Conservation (phyloP, 1,140 invertebrate genomes). For the Anoplolepis gracilipes region DNA sequence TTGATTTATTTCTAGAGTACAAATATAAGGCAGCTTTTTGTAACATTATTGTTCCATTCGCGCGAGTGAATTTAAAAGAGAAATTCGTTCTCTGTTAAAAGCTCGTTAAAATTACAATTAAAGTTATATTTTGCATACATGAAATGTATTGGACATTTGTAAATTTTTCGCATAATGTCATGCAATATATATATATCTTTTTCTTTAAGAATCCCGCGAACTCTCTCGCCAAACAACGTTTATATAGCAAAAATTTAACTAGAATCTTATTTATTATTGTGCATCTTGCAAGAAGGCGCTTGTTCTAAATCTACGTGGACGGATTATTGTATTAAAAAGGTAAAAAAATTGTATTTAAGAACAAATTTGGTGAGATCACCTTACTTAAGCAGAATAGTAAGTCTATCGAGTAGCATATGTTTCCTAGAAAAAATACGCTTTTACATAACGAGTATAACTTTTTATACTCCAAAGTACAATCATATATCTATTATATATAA, state of each 20-base stretch:
- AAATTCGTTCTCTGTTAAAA: neutral
- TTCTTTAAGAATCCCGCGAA: conserved; percentile 5
- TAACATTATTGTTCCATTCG: conserved; percentile 17
- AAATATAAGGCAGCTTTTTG: conserved; percentile 42
- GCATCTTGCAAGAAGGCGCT: conserved; percentile 27
- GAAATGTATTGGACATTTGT: neutral
- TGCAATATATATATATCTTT: neutral
- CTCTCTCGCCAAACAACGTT: neutral
- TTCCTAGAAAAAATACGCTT: neutral
- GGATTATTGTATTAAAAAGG: conserved; percentile 66
- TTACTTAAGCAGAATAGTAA: conserved; percentile 27
- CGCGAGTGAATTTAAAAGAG: conserved; percentile 16
- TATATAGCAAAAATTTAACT: conserved; percentile 9
- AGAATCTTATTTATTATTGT: conserved; percentile 14
- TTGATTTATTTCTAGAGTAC: conserved; percentile 2
- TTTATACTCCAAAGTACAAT: neutral
- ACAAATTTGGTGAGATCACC: conserved; percentile 62
- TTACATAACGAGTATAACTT: neutral
- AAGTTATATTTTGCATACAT: conserved; percentile 6
- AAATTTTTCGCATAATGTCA: neutral
- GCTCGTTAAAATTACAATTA: neutral
- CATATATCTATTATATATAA: neutral
- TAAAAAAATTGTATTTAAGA: conserved; percentile 39
- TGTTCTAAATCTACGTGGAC: conserved; percentile 61
- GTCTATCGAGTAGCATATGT: neutral